These are phyloP conservation scores for Danio albolineatus DNA, from an alignment of 2,797 vertebrate genomes.

Conservation along the genomic window DNA sequence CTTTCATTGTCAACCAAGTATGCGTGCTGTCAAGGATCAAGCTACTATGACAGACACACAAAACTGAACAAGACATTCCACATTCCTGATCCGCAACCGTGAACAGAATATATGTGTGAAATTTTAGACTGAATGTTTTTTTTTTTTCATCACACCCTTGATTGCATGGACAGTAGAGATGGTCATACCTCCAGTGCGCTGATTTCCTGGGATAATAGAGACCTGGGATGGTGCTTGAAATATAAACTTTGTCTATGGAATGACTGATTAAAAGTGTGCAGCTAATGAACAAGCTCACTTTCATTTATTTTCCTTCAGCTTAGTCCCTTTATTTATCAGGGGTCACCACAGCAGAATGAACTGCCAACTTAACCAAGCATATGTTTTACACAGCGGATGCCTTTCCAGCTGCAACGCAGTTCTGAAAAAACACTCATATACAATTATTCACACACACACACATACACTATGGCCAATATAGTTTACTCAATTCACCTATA, in stretches of 20 bases:
- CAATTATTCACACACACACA: too few relatives aligned
- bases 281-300: not conserved
- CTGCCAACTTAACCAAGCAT: too few relatives aligned
- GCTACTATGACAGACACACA: not conserved
- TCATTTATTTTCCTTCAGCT: too few relatives aligned
- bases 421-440: too few relatives aligned
- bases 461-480: too few relatives aligned
- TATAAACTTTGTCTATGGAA: not conserved
- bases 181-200: conserved; percentile 39
- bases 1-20: conserved; percentile 33
- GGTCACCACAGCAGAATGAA: too few relatives aligned
- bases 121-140: conserved; percentile 14
- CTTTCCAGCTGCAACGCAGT: too few relatives aligned
- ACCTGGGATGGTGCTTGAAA: conserved; percentile 50
- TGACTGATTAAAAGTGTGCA: conserved; percentile 20
- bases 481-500: too few relatives aligned
- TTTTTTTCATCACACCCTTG: conserved; percentile 24
- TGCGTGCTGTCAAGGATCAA: conserved; percentile 33
- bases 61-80: conserved; percentile 13
- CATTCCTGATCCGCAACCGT: not conserved
- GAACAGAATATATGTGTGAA: not conserved
- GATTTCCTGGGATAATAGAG: conserved; percentile 39
- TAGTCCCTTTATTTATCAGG: too few relatives aligned
- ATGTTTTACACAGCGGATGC: too few relatives aligned
- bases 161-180: conserved; percentile 38